A percentile compares a stretch with the other conserved stretches of the same genome.
Conservation (phyloP, 92 coral and sea anemone species). For the Parazoanthus atlanticus region DNA sequence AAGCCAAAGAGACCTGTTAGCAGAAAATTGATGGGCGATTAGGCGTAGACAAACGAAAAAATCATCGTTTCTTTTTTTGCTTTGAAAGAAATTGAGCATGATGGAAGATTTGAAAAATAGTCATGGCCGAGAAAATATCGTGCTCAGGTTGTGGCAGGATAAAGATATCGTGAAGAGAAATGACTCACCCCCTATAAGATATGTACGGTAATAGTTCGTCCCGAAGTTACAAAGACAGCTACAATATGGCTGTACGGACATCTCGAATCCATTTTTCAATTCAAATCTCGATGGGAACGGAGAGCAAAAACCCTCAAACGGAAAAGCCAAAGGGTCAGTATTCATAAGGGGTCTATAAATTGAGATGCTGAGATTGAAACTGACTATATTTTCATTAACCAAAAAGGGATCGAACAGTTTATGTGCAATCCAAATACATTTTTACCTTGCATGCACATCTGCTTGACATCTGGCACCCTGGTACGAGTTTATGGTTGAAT, state of each 20-base stretch:
- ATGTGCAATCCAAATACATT: not conserved
- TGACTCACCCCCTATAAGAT: not conserved
- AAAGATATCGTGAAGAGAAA: not conserved
- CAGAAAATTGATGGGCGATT: no score
- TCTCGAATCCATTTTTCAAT: not conserved
- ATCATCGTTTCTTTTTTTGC: not conserved
- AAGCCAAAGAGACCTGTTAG: not conserved
- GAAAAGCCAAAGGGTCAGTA: not conserved
- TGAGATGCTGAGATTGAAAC: not conserved
- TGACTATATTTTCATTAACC: not conserved
- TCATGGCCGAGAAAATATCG: not conserved
- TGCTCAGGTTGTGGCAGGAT: not conserved
- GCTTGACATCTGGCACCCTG: not conserved
- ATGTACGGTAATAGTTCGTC: not conserved
- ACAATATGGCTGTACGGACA: no score
- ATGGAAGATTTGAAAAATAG: not conserved
- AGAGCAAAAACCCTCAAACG: no score
- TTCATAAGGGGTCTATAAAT: not conserved
- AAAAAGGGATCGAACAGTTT: not conserved
- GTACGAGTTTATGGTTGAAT: slow-evolving; percentile 1
- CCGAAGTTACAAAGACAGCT: not conserved
- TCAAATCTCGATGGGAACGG: no score
- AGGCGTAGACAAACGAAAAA: no score
- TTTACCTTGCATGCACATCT: not conserved
- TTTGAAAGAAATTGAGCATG: not conserved